Base-by-base conservation (phyloP, 2,113 vertebrate species). In the Phylloscopus trochiloides region DNA sequence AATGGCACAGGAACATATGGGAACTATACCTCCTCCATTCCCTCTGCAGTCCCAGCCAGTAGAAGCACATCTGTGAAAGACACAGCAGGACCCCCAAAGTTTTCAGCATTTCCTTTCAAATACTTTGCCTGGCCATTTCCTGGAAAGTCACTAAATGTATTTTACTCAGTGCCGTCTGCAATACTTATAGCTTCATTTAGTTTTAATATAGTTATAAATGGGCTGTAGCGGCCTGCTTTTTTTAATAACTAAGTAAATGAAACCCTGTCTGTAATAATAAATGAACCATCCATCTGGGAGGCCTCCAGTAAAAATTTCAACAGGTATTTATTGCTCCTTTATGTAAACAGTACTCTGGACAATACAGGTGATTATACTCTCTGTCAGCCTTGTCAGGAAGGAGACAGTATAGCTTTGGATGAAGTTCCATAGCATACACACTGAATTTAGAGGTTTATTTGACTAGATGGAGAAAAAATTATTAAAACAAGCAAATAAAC, bases 171-270 rank as follows among this genome's bases (percentile, higher is more conserved):
- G 91, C 93, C 6, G 14, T 91, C 94, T 93, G 88, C 89, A 93
- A 97, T 96, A 95, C 90, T 97, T 95, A 96, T 29, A 92, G 94
- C 88, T 96, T 97, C 94, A 97, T 97, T 97, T 95, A 95, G 92
- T 97, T 97, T 97, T 97, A 96, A 96, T 96, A 97, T 93, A 92
- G 93, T 97, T 97, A 96, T 95, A 97, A 96, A 97, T 96, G 94
- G 92, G 83, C 94, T 96, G 95, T 93, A 94, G 94, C 94, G 8
- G 92, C 89, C 93, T 94, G 93, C 68, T 96, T 96, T 95, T 96
- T 97, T 95, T 97, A 96, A 97, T 97, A 96, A 96, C 94, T 93
- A 95, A 94, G 95, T 95, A 96, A 96, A 97, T 97, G 95, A 97
- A 97, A 96, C 88, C 76, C 83, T 96, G 95, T 97, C 97, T 94